Evolutionary conservation across 2,888 invertebrate species (phyloP).

Genomic region (Rotaria socialis): DNA sequence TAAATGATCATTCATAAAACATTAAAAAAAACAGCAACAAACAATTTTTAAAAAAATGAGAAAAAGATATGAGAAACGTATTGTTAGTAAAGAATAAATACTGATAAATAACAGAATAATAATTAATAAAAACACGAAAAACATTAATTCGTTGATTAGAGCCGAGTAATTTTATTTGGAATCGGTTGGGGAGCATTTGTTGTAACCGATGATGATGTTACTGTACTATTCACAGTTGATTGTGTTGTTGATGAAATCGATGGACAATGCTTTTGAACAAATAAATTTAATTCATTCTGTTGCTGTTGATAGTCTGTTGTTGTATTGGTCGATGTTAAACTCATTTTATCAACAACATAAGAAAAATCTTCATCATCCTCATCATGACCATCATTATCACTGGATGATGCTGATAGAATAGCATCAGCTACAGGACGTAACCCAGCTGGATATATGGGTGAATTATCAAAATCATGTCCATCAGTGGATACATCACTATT

Average conservation of each 20-base stretch:
- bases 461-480: not conserved
- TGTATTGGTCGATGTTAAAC: not conserved
- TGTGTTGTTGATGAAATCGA: slow-evolving; percentile 7
- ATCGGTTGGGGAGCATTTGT: not conserved
- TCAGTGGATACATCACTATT: not conserved
- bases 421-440: slow-evolving; percentile 26
- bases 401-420: not conserved
- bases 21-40: not conserved
- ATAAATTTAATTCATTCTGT: not conserved
- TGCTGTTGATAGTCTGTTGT: not conserved
- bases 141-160: not conserved
- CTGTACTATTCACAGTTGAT: not conserved
- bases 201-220: not conserved
- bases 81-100: slow-evolving; percentile 29
- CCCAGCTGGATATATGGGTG: not conserved
- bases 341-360: not conserved
- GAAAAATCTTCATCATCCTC: slow-evolving; percentile 31
- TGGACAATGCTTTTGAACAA: slow-evolving; percentile 19
- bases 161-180: slow-evolving; percentile 15
- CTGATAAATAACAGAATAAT: not conserved
- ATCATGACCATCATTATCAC: not conserved
- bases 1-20: slow-evolving; percentile 3
- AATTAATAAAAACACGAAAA: not conserved
- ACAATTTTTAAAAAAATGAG: not conserved
- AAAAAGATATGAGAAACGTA: not conserved